These are phyloP conservation scores for Falco columbarius DNA, from an alignment of 2,797 vertebrate genomes.

Conservation along the genomic window DNA sequence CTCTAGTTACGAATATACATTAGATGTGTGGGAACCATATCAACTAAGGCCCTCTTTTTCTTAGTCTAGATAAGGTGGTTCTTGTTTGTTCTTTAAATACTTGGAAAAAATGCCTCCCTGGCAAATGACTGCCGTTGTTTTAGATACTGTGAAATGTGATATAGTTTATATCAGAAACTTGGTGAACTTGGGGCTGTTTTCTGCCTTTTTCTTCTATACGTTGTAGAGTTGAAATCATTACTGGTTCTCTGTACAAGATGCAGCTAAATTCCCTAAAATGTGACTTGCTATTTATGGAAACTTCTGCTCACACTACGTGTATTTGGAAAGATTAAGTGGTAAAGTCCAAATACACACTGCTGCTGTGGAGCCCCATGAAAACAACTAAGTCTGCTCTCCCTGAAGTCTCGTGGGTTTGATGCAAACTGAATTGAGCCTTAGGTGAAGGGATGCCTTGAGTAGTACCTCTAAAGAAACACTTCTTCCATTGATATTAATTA, in stretches of 20 bases:
- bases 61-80: neutral
- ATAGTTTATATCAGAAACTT: neutral
- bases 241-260: neutral
- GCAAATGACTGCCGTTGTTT: neutral
- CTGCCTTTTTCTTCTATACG: neutral
- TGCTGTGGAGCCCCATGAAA: neutral
- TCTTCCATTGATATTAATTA: neutral
- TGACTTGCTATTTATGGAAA: neutral
- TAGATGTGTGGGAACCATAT: neutral
- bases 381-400: neutral
- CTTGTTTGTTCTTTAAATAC: neutral
- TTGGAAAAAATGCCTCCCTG: neutral
- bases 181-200: neutral
- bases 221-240: neutral
- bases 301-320: neutral
- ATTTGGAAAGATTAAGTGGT: neutral
- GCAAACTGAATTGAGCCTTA: neutral
- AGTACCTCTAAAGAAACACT: neutral
- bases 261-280: neutral
- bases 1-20: neutral
- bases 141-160: neutral
- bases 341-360: neutral
- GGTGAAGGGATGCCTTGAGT: neutral
- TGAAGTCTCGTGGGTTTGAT: neutral
- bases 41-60: neutral